Evolutionary conservation across 2,113 vertebrate species (phyloP), one percentile per base, ranked within the genome.

Genomic region (Dipodomys merriami): DNA sequence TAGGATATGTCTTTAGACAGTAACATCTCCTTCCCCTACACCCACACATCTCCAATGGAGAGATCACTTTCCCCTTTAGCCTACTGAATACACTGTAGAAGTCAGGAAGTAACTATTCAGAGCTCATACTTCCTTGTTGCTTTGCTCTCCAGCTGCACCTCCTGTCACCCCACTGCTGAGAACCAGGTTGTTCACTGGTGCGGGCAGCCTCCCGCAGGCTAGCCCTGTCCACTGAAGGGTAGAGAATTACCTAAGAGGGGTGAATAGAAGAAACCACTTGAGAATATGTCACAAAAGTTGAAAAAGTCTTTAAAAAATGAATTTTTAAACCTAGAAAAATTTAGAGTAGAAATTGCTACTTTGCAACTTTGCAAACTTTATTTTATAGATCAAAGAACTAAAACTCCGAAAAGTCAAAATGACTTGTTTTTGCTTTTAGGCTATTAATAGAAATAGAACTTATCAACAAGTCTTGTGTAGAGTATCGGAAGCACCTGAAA

Each of bases 391-490:
- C 33, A 29, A 88, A 64, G 33, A 69, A n/a, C 49, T 91, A 62
- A 91, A 90, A 81, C 25, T 39, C 18, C 82, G 69, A 35, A 60
- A 82, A 83, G 68, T 46, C 86, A 64, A 87, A 93, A 64, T 77
- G 6, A 68, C 9, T 89, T 69, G 4, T 78, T 82, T 79, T n/a
- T 88, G 62, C 18, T 25, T 53, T 13, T 72, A 35, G 53, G 62
- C 80, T 74, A 49, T 69, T 90, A 71, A 64, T 64, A 82, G 39
- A 91, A 53, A 85, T 74, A 65, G 23, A 57, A 49, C 64, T 86
- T 86, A 25, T 60, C 33, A 90, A 29, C 2, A 18, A 57, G 30
- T 90, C 16, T n/a, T 95, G 4, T 90, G 33, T 33, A n/a, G 0
- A 16, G 88, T 2, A 57, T 29, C 7, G 30, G n/a, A 78, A 86